Percentiles rank a stretch among this genome's conserved stretches.
Conservation (phyloP, 2,888 invertebrate genomes). For the Nymphalis c-album region DNA sequence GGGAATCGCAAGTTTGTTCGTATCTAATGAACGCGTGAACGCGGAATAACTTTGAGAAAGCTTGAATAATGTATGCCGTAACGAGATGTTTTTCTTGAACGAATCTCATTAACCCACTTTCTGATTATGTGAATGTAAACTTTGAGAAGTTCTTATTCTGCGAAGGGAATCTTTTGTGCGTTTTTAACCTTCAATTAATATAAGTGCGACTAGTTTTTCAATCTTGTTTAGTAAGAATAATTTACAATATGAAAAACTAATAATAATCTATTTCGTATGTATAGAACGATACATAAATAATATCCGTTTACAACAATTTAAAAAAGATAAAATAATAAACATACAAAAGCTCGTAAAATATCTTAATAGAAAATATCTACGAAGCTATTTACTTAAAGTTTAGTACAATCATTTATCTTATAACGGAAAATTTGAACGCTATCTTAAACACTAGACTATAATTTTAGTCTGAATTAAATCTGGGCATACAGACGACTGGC, state of each 20-base stretch:
- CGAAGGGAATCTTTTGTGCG: conserved; percentile 67
- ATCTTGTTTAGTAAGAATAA: no score
- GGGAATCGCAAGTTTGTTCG: conserved; percentile 72
- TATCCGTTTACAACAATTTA: no score
- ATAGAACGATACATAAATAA: no score
- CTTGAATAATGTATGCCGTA: conserved; percentile 81
- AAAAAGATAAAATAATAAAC: no score
- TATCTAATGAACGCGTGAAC: conserved; percentile 80
- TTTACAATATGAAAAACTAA: no score
- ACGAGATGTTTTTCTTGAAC: conserved; percentile 81
- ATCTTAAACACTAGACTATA: conserved; percentile 8
- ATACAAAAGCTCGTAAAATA: background rate
- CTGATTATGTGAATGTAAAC: conserved; percentile 78
- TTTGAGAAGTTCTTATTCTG: conserved; percentile 73
- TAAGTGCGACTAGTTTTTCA: conserved; percentile 13
- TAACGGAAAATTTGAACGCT: background rate
- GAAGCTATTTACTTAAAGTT: background rate
- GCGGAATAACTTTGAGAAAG: conserved; percentile 77
- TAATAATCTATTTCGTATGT: no score
- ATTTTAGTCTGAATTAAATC: conserved; percentile 18
- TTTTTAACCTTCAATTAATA: conserved; percentile 49
- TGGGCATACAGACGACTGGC: conserved; percentile 51
- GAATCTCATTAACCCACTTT: conserved; percentile 81
- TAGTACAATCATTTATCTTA: background rate
- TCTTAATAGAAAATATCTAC: background rate